Evolutionary conservation across 2,113 vertebrate genomes (phyloP), one percentile per base, ranked within the genome.

Genomic region (Mionectes macconnelli): DNA sequence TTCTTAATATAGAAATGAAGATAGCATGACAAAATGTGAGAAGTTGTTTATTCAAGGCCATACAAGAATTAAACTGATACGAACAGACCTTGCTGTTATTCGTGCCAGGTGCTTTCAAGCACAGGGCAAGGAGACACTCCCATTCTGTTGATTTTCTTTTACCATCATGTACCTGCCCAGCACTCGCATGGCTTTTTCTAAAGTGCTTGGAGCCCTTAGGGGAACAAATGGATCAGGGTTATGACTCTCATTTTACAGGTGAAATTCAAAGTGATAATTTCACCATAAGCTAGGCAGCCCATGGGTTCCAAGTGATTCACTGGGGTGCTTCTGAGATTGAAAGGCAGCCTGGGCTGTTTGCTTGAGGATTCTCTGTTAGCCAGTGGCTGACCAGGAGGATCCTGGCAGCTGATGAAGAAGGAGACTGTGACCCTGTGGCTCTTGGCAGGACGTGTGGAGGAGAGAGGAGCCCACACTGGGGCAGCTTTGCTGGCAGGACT

Each of bases 1-100:
- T 89, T 74, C 66, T 67, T 93, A 85, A 53, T 70, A 55, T 27
- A 73, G 69, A 94, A 88, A 75, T 37, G n/a, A 90, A 94, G 87
- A 37, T 25, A 68, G 24, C 53, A 28, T 70, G 72, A 74, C 14
- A n/a, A 14, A 62, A 30, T 66, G 33, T 42, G 63, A 79, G 39
- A 75, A 76, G 50, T 62, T 39, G 44, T 84, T 95, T 91, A 31
- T 52, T 91, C 25, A 44, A 73, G 27, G 30, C 55, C 3, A 2
- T 37, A 25, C 27, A 90, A 77, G 66, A 63, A 73, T 23, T 70
- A 67, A 37, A 35, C 20, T 56, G 55, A 42, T 90, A 10, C 7
- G 4, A 66, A 30, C 37, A 94, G 50, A 72, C 57, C 63, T 79
- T 80, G 14, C 45, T 84, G 19, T 35, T 90, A 52, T 87, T 95